Evolutionary conservation across 2,797 vertebrate genomes (phyloP).

Genomic region (Halcyon leucocephala): DNA sequence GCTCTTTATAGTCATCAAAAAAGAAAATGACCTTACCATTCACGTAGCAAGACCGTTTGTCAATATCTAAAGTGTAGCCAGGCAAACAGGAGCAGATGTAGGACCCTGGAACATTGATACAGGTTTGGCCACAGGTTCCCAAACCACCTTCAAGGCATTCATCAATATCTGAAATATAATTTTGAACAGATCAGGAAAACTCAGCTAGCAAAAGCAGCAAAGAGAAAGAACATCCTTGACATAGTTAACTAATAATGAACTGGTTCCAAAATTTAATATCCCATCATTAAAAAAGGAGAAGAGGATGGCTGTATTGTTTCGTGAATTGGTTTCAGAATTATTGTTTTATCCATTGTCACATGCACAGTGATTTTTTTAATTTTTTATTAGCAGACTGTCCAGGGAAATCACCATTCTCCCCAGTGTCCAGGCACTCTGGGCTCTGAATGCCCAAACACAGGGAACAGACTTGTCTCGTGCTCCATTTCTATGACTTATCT

Average conservation of each 20-base stretch:
- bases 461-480: not conserved
- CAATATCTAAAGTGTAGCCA: constrained; percentile 48
- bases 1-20: not conserved
- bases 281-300: not conserved
- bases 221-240: not conserved
- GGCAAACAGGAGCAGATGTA: constrained; percentile 68
- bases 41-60: constrained; percentile 55
- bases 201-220: not conserved
- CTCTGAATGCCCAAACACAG: not conserved
- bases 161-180: constrained; percentile 64
- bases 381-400: not conserved
- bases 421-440: not conserved
- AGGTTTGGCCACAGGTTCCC: constrained; percentile 67
- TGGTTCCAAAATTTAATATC: not conserved
- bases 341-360: not conserved
- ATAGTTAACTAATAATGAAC: not conserved
- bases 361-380: not conserved
- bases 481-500: not conserved
- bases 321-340: not conserved
- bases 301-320: not conserved
- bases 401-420: not conserved
- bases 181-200: not conserved
- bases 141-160: constrained; percentile 68
- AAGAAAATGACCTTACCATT: not conserved
- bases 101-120: constrained; percentile 63